Evolutionary conservation across 2,113 vertebrate genomes (phyloP).

Genomic region (Silurus meridionalis): DNA sequence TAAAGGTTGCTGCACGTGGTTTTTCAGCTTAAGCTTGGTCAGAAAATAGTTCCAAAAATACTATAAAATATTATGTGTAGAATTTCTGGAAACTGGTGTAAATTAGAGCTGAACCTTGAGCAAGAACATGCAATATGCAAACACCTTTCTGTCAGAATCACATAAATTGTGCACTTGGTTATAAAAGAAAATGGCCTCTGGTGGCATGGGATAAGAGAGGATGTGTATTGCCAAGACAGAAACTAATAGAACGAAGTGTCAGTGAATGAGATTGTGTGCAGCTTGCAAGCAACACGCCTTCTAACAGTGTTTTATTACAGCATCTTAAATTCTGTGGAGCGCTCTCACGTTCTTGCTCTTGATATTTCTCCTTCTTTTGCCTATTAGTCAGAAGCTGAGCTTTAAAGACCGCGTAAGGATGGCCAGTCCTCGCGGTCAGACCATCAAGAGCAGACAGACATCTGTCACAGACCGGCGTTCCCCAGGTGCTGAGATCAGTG

Average conservation of each 20-base stretch:
- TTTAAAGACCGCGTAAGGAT: conserved; percentile 94
- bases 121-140: background rate
- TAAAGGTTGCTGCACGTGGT: background rate
- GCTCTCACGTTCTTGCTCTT: background rate
- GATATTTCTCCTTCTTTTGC: conserved; percentile 9
- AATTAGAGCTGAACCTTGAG: background rate
- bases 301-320: background rate
- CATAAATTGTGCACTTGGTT: background rate
- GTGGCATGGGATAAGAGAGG: background rate
- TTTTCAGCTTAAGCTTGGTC: too few species aligned
- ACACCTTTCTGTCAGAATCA: background rate
- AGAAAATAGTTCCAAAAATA: background rate
- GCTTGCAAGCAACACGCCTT: background rate
- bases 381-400: conserved; percentile 89
- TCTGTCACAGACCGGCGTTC: conserved; percentile 87
- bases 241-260: background rate
- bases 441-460: conserved; percentile 87
- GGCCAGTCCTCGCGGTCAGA: conserved; percentile 95
- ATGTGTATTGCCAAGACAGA: background rate
- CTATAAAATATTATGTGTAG: background rate
- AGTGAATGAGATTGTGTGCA: background rate
- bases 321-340: background rate
- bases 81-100: background rate
- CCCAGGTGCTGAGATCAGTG: conserved; percentile 79
- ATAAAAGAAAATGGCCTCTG: background rate